Percentiles rank a stretch among this genome's conserved stretches.
phyloP scores from a whole-genome alignment of 2,797 vertebrate genomes.

The Atherinosoma microstoma region DNA sequence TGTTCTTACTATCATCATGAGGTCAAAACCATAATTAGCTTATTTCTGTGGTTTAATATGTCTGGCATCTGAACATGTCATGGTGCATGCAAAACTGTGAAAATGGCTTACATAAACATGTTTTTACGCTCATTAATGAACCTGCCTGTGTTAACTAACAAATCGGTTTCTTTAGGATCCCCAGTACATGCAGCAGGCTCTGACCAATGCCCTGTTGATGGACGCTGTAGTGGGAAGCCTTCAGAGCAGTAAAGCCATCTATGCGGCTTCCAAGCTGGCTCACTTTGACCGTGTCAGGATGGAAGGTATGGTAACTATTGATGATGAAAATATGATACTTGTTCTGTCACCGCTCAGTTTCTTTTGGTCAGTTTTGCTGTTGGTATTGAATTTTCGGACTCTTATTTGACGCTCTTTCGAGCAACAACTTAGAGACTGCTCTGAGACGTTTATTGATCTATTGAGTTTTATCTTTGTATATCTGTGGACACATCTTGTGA shows the following conservation, averaged over 20 bases:
- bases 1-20: too few relatives aligned
- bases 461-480: background rate
- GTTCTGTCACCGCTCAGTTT: background rate
- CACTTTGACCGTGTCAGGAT: conserved; percentile 92
- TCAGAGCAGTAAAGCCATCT: conserved; percentile 89
- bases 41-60: background rate
- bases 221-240: conserved; percentile 94
- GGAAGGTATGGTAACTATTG: conserved; percentile 83
- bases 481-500: conserved; percentile 2
- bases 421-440: background rate
- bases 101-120: background rate
- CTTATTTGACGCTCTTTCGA: background rate
- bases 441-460: background rate
- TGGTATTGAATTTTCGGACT: background rate
- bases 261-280: conserved; percentile 93
- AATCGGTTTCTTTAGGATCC: conserved; percentile 86
- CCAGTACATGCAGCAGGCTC: conserved; percentile 94
- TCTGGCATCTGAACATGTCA: background rate
- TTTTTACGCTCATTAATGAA: background rate
- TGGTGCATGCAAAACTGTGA: background rate
- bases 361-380: background rate
- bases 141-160: background rate
- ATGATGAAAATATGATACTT: background rate
- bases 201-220: conserved; percentile 95
- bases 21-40: background rate